Evolutionary conservation across 2,113 vertebrate species (phyloP).

Genomic region (Pionites leucogaster): DNA sequence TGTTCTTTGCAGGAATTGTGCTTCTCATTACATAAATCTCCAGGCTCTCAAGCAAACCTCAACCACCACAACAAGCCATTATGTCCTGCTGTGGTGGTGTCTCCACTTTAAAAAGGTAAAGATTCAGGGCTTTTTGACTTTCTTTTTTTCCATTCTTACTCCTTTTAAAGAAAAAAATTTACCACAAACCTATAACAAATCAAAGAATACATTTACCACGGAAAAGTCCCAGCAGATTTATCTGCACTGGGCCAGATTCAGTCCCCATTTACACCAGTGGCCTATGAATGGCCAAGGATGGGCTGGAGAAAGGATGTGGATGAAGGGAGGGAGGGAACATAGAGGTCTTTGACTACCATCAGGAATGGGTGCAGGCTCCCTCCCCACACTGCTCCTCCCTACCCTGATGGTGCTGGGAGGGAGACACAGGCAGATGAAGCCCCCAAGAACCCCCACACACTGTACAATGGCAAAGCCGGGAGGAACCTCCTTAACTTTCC

Average conservation of each 20-base stretch:
- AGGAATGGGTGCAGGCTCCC: background rate
- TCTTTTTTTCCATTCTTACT: constrained; percentile 29
- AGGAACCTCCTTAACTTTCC: background rate
- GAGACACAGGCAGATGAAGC: background rate
- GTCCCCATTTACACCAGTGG: background rate
- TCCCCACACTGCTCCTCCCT: background rate
- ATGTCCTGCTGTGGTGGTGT: constrained; percentile 58
- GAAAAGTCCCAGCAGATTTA: background rate
- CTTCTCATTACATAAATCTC: constrained; percentile 72
- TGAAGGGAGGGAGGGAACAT: background rate
- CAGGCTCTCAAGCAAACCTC: constrained; percentile 50
- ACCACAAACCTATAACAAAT: background rate
- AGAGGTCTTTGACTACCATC: background rate
- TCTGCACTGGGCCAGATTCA: background rate
- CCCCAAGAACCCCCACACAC: background rate
- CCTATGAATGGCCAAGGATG: background rate
- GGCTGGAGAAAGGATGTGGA: background rate
- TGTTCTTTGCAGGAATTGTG: constrained; percentile 65
- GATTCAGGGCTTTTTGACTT: constrained; percentile 43
- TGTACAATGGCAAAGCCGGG: background rate
- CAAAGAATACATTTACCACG: background rate
- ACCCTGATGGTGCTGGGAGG: rapidly evolving
- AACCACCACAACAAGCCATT: constrained; percentile 20
- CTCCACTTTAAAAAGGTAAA: constrained; percentile 52
- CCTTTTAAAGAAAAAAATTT: background rate